Evolutionary conservation across 2,797 vertebrate genomes (phyloP), one percentile per base, ranked within the genome.

Genomic region (Mycteria americana): DNA sequence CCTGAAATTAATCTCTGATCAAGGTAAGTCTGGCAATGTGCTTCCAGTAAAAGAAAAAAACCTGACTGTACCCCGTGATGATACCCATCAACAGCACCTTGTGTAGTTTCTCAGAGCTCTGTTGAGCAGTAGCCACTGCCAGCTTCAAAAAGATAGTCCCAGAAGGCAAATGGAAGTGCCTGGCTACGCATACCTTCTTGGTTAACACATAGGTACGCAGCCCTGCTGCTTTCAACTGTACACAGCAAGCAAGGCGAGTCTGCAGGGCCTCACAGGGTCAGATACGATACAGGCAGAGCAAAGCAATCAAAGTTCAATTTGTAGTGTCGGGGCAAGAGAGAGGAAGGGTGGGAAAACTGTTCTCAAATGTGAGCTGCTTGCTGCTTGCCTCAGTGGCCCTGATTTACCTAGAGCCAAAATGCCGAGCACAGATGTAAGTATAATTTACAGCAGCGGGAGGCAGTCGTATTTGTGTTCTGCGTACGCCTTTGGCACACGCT

Each of bases 401-500:
- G 86, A 59, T 87, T 87, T 84, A 48, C 33, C n/a, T 27, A 4
- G 1, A 50, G 39, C 27, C 54, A 51, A 50, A 57, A 57, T 6
- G 25, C 33, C 1, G 1, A 39, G 65, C 62, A 21, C 30, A 59
- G 73, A 5, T 50, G 43, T 16, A 60, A 81, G 39, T 37, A 13
- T 18, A 73, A 31, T 30, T 39, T 79, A 56, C 59, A 78, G 85
- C 76, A 72, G 73, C 12, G 10, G 59, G 63, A 86, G 88, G 83
- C 13, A 41, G 59, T 54, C 79, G 67, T 48, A 10, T 31, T 63
- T 82, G 24, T 63, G 24, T 19, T 28, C 67, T 85, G 84, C 35
- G 82, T 37, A 7, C 0, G 2, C 67, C 41, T 60, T n/a, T 51
- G 77, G 45, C 63, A 76, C 54, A 27, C 2, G 0, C 50, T 33